Evolutionary conservation across 2,113 vertebrate species (phyloP).

Genomic region (Amphiprion percula): DNA sequence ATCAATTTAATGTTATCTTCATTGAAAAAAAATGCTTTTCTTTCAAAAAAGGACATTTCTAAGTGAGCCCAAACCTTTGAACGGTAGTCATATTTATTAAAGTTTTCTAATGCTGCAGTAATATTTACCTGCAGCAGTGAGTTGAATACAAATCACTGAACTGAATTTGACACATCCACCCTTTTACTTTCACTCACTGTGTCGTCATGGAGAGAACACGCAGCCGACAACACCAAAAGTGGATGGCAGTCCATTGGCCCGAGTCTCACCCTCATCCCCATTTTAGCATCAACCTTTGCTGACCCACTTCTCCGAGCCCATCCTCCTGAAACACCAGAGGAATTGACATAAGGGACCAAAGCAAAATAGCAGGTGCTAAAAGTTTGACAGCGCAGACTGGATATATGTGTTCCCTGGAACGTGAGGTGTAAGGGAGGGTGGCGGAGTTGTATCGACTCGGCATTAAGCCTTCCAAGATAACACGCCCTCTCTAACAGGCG

Average conservation of each 20-base stretch:
- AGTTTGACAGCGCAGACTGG: conserved; percentile 82
- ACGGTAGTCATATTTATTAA: no score
- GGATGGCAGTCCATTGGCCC: conserved; percentile 62
- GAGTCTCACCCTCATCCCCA: conserved; percentile 75
- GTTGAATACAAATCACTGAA: conserved; percentile 43
- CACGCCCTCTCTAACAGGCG: conserved; percentile 62
- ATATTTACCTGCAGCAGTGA: neutral
- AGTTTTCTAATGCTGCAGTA: neutral
- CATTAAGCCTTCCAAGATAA: conserved; percentile 67
- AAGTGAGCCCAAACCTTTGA: no score
- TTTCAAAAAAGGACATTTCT: no score
- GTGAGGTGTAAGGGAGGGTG: conserved; percentile 80
- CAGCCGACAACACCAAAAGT: conserved; percentile 38
- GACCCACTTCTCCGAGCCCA: conserved; percentile 81
- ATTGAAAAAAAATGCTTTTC: no score
- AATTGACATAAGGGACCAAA: conserved; percentile 76
- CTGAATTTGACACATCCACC: conserved; percentile 61
- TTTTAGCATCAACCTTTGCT: conserved; percentile 76
- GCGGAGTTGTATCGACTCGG: conserved; percentile 75
- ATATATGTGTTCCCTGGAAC: conserved; percentile 80
- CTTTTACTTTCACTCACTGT: conserved; percentile 52
- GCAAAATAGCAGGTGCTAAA: conserved; percentile 84
- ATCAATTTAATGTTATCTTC: no score
- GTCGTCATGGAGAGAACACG: conserved; percentile 42
- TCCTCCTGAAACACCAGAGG: conserved; percentile 65